A percentile compares a stretch with the other conserved stretches of the same genome.
These are phyloP conservation scores for Menidia menidia DNA, from an alignment of 2,797 vertebrate species.

Conservation along the genomic window DNA sequence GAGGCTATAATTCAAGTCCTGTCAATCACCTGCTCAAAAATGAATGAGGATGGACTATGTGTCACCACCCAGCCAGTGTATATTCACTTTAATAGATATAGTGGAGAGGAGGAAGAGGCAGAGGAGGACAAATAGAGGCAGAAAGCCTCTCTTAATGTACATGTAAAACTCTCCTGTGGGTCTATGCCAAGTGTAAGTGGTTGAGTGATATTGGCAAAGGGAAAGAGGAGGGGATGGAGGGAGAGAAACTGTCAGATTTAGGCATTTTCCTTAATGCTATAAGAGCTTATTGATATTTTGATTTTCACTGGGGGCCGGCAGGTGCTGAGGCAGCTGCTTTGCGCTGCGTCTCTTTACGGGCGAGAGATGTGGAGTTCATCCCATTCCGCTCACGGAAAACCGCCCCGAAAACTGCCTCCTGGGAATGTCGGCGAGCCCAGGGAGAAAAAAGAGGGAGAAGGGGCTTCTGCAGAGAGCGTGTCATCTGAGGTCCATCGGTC, in stretches of 20 bases:
- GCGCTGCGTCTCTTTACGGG: slow-evolving; percentile 74
- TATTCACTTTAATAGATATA: slow-evolving; percentile 78
- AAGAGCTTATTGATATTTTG: slow-evolving; percentile 90
- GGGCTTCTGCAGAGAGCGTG: slow-evolving; percentile 27
- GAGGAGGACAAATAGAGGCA: slow-evolving; percentile 70
- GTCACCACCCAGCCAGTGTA: slow-evolving; percentile 62
- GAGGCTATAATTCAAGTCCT: slow-evolving; percentile 60
- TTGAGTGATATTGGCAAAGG: slow-evolving; percentile 86
- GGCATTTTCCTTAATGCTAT: slow-evolving; percentile 88
- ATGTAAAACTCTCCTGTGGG: slow-evolving; percentile 80
- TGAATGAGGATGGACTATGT: slow-evolving; percentile 77
- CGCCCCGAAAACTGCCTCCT: slow-evolving; percentile 69
- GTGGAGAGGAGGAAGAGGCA: slow-evolving; percentile 61
- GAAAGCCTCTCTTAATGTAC: slow-evolving; percentile 79
- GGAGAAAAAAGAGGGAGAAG: neutral
- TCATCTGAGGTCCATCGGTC: slow-evolving; percentile 49
- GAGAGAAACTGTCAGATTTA: slow-evolving; percentile 83
- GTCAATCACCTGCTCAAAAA: slow-evolving; percentile 78
- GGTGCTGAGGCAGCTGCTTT: slow-evolving; percentile 83
- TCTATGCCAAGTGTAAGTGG: slow-evolving; percentile 83
- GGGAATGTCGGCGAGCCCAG: slow-evolving; percentile 53
- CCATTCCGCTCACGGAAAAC: slow-evolving; percentile 54
- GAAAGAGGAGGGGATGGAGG: slow-evolving; percentile 61
- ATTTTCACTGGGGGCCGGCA: slow-evolving; percentile 78
- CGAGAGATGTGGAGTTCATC: slow-evolving; percentile 76